Conservation (phyloP, 2,113 vertebrate genomes). For the Ariopsis seemanni region DNA sequence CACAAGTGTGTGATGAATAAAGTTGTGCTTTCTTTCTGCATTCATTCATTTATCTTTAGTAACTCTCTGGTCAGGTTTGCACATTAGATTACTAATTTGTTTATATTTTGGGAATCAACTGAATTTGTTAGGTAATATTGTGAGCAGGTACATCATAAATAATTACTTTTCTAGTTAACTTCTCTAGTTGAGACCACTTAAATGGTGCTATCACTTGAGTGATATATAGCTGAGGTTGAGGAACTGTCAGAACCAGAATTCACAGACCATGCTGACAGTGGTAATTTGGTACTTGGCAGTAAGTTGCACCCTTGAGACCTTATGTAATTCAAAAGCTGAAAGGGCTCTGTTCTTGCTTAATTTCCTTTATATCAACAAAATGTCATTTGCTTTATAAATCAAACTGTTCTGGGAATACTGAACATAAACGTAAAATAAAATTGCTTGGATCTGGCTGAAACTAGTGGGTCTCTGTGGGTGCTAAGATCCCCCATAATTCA, state of each 20-base stretch:
- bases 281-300: background rate
- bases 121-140: background rate
- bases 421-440: background rate
- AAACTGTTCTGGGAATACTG: background rate
- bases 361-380: background rate
- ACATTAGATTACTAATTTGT: background rate
- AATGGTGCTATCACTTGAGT: background rate
- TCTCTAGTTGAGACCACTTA: background rate
- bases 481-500: background rate
- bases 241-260: too few relatives aligned
- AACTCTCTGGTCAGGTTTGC: background rate
- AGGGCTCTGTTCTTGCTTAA: background rate
- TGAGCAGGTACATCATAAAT: background rate
- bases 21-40: too few relatives aligned
- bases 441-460: background rate
- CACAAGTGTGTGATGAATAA: too few relatives aligned
- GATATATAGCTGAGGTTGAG: background rate
- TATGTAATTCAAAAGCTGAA: background rate
- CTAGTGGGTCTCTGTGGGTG: background rate
- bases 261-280: background rate
- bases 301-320: background rate
- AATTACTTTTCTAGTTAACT: background rate
- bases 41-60: background rate
- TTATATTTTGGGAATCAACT: background rate
- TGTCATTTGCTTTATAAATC: background rate